Conservation (phyloP, 2,113 vertebrate species). For the Chelonoidis abingdonii region DNA sequence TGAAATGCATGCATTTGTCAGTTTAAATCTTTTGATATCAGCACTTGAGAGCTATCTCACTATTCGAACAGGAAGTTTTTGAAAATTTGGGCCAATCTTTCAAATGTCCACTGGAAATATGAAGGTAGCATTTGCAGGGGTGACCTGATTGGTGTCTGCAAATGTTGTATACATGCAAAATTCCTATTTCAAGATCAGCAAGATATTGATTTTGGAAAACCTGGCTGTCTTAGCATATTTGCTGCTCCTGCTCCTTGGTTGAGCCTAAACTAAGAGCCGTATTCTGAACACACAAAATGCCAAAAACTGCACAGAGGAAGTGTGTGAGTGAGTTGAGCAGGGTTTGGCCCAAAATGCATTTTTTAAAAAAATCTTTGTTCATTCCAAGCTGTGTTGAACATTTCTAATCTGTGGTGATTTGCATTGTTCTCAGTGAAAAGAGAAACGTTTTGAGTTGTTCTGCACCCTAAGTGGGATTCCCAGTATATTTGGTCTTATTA, state of each 20-base stretch:
- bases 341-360: background rate
- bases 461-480: background rate
- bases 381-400: background rate
- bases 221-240: background rate
- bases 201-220: no score
- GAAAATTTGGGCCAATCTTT: background rate
- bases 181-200: no score
- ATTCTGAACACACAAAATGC: no score
- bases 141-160: background rate
- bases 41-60: background rate
- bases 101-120: background rate
- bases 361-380: background rate
- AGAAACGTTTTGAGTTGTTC: background rate
- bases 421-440: background rate
- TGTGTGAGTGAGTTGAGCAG: background rate
- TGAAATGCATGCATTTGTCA: background rate
- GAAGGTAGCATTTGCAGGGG: background rate
- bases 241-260: background rate
- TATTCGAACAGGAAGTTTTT: background rate
- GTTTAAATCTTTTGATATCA: background rate
- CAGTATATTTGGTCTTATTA: background rate
- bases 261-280: background rate
- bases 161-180: no score
- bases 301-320: no score
- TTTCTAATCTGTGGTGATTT: background rate